These are phyloP conservation scores for Odobenus rosmarus DNA, from an alignment of 2,113 vertebrate genomes.

Conservation along the genomic window DNA sequence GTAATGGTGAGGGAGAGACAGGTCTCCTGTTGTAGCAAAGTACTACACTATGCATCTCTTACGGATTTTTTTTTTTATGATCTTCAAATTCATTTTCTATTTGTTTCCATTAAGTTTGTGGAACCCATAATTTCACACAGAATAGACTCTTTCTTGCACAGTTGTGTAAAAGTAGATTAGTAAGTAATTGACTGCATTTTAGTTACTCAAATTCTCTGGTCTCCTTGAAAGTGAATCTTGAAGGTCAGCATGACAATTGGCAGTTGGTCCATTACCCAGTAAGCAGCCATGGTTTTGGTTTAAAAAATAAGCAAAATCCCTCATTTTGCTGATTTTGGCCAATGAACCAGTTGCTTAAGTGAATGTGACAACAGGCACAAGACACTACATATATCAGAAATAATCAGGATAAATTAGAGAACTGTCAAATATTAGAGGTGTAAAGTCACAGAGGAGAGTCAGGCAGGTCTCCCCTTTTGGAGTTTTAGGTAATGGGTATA, in stretches of 20 bases:
- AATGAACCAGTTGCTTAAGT: neutral
- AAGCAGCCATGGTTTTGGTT: neutral
- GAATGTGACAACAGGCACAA: neutral
- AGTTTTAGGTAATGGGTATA: neutral
- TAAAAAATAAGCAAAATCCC: conserved; percentile 8
- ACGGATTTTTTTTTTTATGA: neutral
- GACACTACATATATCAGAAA: neutral
- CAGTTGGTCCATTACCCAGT: neutral
- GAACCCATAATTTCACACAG: conserved; percentile 17
- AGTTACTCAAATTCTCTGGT: neutral
- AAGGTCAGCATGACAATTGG: neutral
- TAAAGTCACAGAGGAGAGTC: neutral
- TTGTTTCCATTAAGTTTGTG: conserved; percentile 13
- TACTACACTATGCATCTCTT: neutral
- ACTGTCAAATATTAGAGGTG: neutral
- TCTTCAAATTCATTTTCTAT: neutral
- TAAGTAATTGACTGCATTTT: neutral
- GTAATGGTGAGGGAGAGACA: neutral
- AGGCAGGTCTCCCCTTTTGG: neutral
- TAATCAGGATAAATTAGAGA: neutral
- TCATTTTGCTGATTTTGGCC: neutral
- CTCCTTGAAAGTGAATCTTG: conserved; percentile 18
- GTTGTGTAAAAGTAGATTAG: neutral
- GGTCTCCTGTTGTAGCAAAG: neutral
- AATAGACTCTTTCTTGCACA: neutral